These are phyloP conservation scores for Cichlasoma orientale DNA, from an alignment of 2,797 vertebrate species.

Conservation along the genomic window DNA sequence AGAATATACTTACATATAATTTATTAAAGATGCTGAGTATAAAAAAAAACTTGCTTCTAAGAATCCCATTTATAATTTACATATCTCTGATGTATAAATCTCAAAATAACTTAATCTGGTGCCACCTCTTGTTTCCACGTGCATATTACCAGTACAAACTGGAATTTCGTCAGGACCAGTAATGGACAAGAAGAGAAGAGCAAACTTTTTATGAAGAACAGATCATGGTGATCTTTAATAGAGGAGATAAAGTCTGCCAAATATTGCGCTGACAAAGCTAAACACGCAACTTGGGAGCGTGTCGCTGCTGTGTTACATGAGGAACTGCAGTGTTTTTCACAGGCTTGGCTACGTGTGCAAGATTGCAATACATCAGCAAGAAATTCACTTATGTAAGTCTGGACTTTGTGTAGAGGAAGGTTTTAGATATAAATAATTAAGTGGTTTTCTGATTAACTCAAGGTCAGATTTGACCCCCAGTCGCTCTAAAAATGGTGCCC, in stretches of 20 bases:
- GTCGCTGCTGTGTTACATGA: neutral
- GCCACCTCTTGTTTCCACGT: too few relatives aligned
- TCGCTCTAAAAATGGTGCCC: neutral
- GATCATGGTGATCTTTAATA: neutral
- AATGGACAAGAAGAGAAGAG: neutral
- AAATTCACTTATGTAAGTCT: neutral
- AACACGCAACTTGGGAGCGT: neutral
- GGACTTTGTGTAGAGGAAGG: neutral
- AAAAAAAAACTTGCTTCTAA: too few relatives aligned
- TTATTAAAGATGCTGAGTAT: neutral
- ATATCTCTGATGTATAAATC: too few relatives aligned
- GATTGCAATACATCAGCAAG: neutral
- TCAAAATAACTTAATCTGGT: too few relatives aligned
- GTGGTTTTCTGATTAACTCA: neutral
- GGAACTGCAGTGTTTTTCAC: neutral
- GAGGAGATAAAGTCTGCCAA: neutral
- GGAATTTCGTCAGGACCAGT: too few relatives aligned
- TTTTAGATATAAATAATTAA: slow-evolving; percentile 3
- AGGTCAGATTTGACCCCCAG: neutral
- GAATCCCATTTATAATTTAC: too few relatives aligned
- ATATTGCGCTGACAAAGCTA: neutral
- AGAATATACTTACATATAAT: neutral
- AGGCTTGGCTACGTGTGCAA: neutral
- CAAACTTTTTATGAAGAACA: fast-evolving
- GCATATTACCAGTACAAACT: too few relatives aligned